Base-by-base conservation (phyloP, 2,797 vertebrate genomes). In the Allenopithecus nigroviridis region DNA sequence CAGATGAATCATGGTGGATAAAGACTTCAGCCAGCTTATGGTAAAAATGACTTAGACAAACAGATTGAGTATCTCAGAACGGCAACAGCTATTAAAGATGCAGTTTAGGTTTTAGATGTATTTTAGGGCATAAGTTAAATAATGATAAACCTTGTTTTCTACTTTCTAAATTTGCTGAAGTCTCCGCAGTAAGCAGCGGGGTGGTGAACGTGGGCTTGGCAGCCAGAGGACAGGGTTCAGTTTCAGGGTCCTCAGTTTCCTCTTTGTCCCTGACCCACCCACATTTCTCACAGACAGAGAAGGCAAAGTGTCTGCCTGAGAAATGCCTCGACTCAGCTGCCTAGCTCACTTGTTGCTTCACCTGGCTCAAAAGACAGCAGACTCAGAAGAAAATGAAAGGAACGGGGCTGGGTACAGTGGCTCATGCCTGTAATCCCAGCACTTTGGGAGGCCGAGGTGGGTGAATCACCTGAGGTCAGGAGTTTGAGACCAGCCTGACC, bases 171-270 rank as follows among this genome's bases (percentile, higher is more conserved):
- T 64, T 14, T 84, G 53, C 36, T n/a, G 10, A n/a, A 8, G 39
- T 24, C 33, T 88, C 50, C 12, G 36, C 22, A 39, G 22, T 26
- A 48, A 53, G 78, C 33, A 22, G 43, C 41, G 39, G 1, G 2
- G 33, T 68, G 26, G 24, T 12, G 33, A 19, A 30, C 0, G 0
- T 7, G 24, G 21, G 59, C 9, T 21, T 7, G 55, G 39, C 3
- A 5, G 53, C 53, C 2, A 3, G 76, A 33, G 43, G 83, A 17
- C 14, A 0, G 2, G 36, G 30, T 16, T 30, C 11, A 9, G 12
- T 24, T 22, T 6, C 13, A 10, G 46, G 8, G 24, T 9, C 11
- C 5, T 30, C 57, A 5, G 75, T 5, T 8, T 50, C 74, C 59
- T n/a, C 8, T 41, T 24, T 33, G 36, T 28, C 36, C 39, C 43